Evolutionary conservation across 2,797 vertebrate species (phyloP), one percentile per base, ranked within the genome.

Genomic region (Taeniopygia guttata): DNA sequence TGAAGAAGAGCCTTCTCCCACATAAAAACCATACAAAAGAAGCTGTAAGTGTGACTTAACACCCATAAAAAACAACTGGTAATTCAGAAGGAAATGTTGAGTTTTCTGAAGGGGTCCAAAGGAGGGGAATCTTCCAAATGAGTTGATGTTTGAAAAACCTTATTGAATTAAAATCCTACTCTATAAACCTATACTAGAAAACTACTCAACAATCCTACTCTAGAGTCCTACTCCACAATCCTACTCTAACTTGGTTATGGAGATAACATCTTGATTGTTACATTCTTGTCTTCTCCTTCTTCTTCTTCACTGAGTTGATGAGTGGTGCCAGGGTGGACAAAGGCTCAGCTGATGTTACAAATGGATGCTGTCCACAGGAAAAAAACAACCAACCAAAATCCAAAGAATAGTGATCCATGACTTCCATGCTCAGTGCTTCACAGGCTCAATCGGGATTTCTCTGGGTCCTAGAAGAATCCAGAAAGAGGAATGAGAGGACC

Each of bases 271-370:
- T 34, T 21, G 30, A 32, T 30, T 30, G 10, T 29, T 17, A 29
- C 10, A 27, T 26, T 51, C 16, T 51, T 18, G 42, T 51, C 15
- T 30, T 30, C 16, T 70, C 30, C 26, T 26, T 13, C 49, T 3
- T n/a, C 22, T 19, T 54, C 96, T 99, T 98, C 52, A 98, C 98
- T 73, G 98, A 98, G 59, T 98, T 98, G 97, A 99, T 99, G 96
- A 98, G 97, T 63, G 98, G 98, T 94, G 98, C 98, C 97, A 99
- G 97, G 92, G 98, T 99, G 97, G 98, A 99, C 30, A 98, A 98
- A 38, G 98, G 98, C 98, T 98, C 98, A 93, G 98, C 98, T 96
- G 98, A 95, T 97, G 98, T 98, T 98, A 98, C 97, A 98, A 99
- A 99, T 14, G 98, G 97, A 97, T 99, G 98, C 98, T 99, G 97